Percentiles rank a stretch among this genome's conserved stretches.
phyloP scores from a whole-genome alignment of 2,888 invertebrate genomes.

The Pseudococcus viburni region DNA sequence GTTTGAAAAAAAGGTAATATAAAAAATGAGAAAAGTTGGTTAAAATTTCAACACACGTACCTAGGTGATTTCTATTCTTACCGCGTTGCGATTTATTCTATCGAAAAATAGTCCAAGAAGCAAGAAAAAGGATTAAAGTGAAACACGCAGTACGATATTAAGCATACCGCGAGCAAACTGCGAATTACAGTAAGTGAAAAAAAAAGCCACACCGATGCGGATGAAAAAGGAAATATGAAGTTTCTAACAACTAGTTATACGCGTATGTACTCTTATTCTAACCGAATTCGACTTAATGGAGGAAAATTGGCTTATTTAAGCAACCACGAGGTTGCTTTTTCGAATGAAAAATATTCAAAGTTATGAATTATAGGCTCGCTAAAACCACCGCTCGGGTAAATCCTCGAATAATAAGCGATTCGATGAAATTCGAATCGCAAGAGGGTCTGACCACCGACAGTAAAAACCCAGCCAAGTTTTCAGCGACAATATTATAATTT shows the following conservation, averaged over 20 bases:
- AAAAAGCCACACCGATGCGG: not conserved
- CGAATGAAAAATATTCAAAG: too few relatives aligned
- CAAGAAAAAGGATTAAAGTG: conserved; percentile 25
- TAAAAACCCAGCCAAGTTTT: too few relatives aligned
- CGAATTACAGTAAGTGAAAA: not conserved
- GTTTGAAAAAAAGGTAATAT: not conserved
- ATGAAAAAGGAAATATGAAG: not conserved
- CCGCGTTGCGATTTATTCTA: conserved; percentile 19
- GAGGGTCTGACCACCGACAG: too few relatives aligned
- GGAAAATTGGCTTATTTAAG: too few relatives aligned
- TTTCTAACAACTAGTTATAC: not conserved
- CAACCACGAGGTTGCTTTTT: too few relatives aligned
- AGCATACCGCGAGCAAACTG: not conserved
- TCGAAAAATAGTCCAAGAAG: not conserved
- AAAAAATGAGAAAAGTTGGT: not conserved
- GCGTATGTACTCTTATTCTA: too few relatives aligned
- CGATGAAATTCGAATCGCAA: too few relatives aligned
- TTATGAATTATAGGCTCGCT: too few relatives aligned
- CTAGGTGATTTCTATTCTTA: conserved; percentile 17
- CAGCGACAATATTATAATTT: too few relatives aligned
- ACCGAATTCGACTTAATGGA: too few relatives aligned
- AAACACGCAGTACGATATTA: conserved; percentile 1
- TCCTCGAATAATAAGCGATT: too few relatives aligned
- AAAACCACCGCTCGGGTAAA: too few relatives aligned
- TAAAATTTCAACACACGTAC: conserved; percentile 8